Evolutionary conservation across 2,797 vertebrate species (phyloP).

Genomic region (Sphenodon punctatus): DNA sequence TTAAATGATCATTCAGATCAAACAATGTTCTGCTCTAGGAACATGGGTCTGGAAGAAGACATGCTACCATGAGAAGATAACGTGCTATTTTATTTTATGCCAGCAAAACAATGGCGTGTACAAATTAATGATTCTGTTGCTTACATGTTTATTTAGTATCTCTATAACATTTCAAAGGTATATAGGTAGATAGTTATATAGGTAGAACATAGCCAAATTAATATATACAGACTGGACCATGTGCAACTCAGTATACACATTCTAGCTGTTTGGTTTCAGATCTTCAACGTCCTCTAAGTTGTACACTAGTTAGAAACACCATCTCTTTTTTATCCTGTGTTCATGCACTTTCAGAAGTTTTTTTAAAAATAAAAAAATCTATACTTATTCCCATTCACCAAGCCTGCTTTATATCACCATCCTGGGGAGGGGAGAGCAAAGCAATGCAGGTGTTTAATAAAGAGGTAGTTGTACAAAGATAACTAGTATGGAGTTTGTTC

Average conservation of each 20-base stretch:
- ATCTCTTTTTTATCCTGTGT: neutral
- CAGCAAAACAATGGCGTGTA: constrained; percentile 51
- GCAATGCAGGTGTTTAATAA: constrained; percentile 15
- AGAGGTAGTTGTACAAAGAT: neutral
- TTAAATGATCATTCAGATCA: constrained; percentile 46
- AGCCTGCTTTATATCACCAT: neutral
- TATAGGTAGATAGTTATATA: constrained; percentile 66
- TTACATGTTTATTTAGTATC: constrained; percentile 67
- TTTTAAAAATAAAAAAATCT: neutral
- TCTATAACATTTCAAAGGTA: constrained; percentile 69
- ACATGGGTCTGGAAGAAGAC: constrained; percentile 48
- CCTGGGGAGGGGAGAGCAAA: constrained; percentile 17
- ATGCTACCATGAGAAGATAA: constrained; percentile 50
- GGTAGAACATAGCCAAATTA: constrained; percentile 71
- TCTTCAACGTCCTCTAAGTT: neutral
- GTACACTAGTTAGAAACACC: neutral
- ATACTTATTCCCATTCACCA: constrained; percentile 3
- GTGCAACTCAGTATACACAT: constrained; percentile 35
- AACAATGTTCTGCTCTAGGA: constrained; percentile 56
- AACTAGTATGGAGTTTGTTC: neutral
- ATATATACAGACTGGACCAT: constrained; percentile 61
- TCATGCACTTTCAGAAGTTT: constrained; percentile 15
- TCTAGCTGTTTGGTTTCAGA: neutral
- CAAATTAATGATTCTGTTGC: constrained; percentile 61
- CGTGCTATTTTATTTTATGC: constrained; percentile 68